A percentile compares a stretch with the other conserved stretches of the same genome.
Conservation (phyloP, 2,888 invertebrate species). For the Leptinotarsa juncta region DNA sequence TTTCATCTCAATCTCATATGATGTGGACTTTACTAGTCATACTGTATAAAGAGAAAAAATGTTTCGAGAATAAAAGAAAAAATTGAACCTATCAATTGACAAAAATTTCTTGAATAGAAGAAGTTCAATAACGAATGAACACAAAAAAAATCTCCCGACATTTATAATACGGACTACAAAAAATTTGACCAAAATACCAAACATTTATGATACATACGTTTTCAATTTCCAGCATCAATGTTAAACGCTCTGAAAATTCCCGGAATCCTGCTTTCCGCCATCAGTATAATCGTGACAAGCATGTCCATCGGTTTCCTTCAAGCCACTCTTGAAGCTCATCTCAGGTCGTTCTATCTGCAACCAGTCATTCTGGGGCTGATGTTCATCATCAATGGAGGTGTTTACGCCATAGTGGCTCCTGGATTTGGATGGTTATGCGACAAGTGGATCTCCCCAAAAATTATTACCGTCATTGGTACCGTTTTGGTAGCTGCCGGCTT, state of each 20-base stretch:
- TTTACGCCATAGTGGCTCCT: slow-evolving; percentile 84
- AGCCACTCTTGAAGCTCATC: slow-evolving; percentile 89
- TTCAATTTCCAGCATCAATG: slow-evolving; percentile 71
- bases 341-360: slow-evolving; percentile 78
- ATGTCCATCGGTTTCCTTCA: slow-evolving; percentile 89
- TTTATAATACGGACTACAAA: too few species aligned
- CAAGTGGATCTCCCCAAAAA: slow-evolving; percentile 72
- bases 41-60: too few species aligned
- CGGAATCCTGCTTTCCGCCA: slow-evolving; percentile 77
- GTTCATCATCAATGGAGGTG: slow-evolving; percentile 86
- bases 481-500: slow-evolving; percentile 77
- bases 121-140: too few species aligned
- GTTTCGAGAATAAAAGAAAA: too few species aligned
- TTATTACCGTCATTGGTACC: slow-evolving; percentile 76
- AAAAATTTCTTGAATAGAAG: too few species aligned
- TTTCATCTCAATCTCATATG: too few species aligned
- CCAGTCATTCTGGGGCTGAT: slow-evolving; percentile 81
- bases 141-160: too few species aligned
- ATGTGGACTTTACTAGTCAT: too few species aligned
- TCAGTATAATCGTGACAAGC: slow-evolving; percentile 81
- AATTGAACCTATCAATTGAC: too few species aligned
- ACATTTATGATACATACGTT: not conserved
- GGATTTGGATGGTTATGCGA: slow-evolving; percentile 86
- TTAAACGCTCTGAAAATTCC: slow-evolving; percentile 76
- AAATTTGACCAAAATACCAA: not conserved